Percentiles rank a stretch among this genome's conserved stretches.
Conservation (phyloP, 2,888 invertebrate species). For the Lochmaea capreae region DNA sequence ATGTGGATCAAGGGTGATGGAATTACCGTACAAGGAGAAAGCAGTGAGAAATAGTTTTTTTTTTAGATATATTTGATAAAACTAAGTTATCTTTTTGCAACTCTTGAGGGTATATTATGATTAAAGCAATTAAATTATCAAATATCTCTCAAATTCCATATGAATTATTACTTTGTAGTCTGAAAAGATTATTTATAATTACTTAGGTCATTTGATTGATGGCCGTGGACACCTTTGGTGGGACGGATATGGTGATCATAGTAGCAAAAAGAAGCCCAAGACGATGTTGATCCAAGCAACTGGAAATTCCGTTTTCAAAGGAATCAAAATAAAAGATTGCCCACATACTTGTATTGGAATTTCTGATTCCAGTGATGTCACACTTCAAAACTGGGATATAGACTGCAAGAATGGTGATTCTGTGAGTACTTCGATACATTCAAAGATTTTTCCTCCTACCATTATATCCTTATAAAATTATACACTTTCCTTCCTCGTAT, state of each 20-base stretch:
- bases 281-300: constrained; percentile 29
- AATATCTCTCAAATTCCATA: too few species aligned
- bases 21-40: constrained; percentile 36
- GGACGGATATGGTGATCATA: constrained; percentile 34
- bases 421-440: neutral
- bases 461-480: too few species aligned
- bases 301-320: constrained; percentile 27
- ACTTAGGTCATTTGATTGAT: constrained; percentile 24
- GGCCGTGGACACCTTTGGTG: constrained; percentile 33
- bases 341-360: constrained; percentile 33
- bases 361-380: constrained; percentile 13
- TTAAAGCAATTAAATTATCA: too few species aligned
- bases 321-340: constrained; percentile 34
- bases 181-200: too few species aligned
- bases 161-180: too few species aligned
- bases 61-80: neutral
- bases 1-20: constrained; percentile 43
- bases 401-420: constrained; percentile 27
- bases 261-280: constrained; percentile 31
- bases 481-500: too few species aligned
- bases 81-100: neutral
- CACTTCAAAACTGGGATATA: constrained; percentile 24
- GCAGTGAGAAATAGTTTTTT: neutral
- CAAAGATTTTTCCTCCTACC: too few species aligned
- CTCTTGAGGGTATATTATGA: too few species aligned